A percentile compares a stretch with the other conserved stretches of the same genome.
Evolutionary conservation across 2,888 invertebrate genomes (phyloP).

Genomic region (Epinotia bilunana): DNA sequence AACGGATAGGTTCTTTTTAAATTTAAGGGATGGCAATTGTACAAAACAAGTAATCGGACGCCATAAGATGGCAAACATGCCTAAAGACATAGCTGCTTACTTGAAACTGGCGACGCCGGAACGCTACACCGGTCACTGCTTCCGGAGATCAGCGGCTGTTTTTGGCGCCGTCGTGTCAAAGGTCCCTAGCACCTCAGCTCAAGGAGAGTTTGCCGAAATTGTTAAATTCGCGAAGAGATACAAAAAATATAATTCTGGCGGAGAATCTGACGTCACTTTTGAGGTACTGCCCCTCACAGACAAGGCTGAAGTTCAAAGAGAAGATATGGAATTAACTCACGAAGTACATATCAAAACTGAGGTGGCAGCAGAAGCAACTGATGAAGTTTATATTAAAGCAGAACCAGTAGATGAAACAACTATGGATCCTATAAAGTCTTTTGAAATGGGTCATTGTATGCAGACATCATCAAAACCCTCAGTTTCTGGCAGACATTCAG

Average conservation of each 20-base stretch:
- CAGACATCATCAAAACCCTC: neutral
- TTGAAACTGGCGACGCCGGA: slow-evolving; percentile 18
- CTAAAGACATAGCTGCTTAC: slow-evolving; percentile 9
- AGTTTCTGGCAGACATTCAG: slow-evolving; percentile 16
- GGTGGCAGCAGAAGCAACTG: neutral
- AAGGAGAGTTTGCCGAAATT: neutral
- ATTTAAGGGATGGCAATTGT: slow-evolving; percentile 5
- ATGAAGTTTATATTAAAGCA: slow-evolving; percentile 9
- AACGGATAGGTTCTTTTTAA: slow-evolving; percentile 20
- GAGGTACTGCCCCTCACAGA: neutral
- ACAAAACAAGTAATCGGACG: slow-evolving; percentile 27
- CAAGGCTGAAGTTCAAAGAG: neutral
- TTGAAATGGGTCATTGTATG: neutral
- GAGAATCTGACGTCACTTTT: neutral
- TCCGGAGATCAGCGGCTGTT: slow-evolving; percentile 7
- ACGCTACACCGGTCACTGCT: slow-evolving; percentile 18
- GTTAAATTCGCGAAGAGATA: slow-evolving; percentile 11
- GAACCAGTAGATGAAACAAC: slow-evolving; percentile 13
- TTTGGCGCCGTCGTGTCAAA: neutral
- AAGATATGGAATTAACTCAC: neutral
- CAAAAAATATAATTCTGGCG: neutral
- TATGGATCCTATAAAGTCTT: neutral
- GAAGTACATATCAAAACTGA: slow-evolving; percentile 3
- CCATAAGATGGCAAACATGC: slow-evolving; percentile 10
- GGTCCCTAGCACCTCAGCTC: neutral